Conservation (phyloP, 2,797 vertebrate genomes). For the Enteromius radiatus region DNA sequence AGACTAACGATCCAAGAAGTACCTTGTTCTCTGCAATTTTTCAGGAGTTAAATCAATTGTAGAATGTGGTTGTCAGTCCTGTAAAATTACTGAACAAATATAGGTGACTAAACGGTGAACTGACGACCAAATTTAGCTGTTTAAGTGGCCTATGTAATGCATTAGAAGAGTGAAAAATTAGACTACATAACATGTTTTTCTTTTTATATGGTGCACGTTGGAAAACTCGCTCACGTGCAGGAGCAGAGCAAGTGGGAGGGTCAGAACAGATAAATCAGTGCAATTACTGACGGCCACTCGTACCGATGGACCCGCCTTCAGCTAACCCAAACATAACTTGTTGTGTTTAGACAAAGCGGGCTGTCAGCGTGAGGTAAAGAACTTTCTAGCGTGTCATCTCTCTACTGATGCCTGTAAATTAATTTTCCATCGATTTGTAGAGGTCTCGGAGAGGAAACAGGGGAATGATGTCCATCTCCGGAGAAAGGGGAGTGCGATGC, state of each 20-base stretch:
- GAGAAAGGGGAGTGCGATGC: constrained; percentile 55
- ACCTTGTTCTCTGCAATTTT: not conserved
- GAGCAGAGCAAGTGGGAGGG: constrained; percentile 56
- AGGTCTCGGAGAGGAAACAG: constrained; percentile 66
- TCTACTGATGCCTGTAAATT: constrained; percentile 68
- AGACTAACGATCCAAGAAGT: not conserved
- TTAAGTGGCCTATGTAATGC: not conserved
- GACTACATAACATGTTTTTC: not conserved
- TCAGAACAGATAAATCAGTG: constrained; percentile 73
- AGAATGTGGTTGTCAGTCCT: not conserved
- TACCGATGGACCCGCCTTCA: constrained; percentile 74
- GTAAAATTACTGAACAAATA: not conserved
- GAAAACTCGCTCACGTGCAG: constrained; percentile 3
- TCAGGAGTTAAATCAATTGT: not conserved
- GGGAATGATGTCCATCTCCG: constrained; percentile 65
- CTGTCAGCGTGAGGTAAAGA: constrained; percentile 73
- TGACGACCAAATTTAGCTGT: not conserved
- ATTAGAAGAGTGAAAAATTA: not conserved
- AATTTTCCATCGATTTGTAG: constrained; percentile 79
- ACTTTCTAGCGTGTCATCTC: constrained; percentile 66
- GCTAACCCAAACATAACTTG: constrained; percentile 80
- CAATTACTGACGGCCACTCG: constrained; percentile 66
- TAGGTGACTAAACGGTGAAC: not conserved
- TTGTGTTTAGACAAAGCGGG: constrained; percentile 78
- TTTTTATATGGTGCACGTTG: not conserved